Evolutionary conservation across 1,140 invertebrate species (phyloP).

Genomic region (Brachionus manjavacas): DNA sequence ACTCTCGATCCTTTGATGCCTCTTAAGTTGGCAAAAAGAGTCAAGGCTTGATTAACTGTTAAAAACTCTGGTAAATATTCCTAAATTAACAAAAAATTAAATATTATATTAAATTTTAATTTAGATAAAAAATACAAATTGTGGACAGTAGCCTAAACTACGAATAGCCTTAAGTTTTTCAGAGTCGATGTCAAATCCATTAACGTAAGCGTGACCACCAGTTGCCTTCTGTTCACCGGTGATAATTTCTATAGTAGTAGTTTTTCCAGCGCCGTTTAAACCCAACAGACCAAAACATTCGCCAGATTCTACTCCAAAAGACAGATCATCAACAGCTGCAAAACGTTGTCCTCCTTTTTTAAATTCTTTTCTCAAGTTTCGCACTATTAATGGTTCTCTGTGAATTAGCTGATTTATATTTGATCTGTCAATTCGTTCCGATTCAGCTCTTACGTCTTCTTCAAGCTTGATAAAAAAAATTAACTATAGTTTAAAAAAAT

Average conservation of each 20-base stretch:
- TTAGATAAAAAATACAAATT: conserved; percentile 58
- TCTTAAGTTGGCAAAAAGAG: conserved; percentile 37
- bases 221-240: conserved; percentile 66
- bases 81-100: conserved; percentile 46
- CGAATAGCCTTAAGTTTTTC: not conserved
- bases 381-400: not conserved
- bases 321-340: conserved; percentile 49
- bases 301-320: not conserved
- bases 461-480: not conserved
- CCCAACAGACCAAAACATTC: conserved; percentile 62
- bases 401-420: not conserved
- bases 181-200: conserved; percentile 48
- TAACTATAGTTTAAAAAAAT: not conserved
- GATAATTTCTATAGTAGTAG: conserved; percentile 74
- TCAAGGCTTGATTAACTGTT: conserved; percentile 46
- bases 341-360: not conserved
- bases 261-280: conserved; percentile 81
- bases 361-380: conserved; percentile 8
- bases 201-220: conserved; percentile 61
- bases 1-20: conserved; percentile 10
- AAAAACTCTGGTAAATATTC: conserved; percentile 55
- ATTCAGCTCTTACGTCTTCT: conserved; percentile 17
- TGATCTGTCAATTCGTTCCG: not conserved
- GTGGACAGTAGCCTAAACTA: conserved; percentile 57
- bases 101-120: conserved; percentile 59